These are phyloP conservation scores for Salmo trutta DNA, from an alignment of 2,797 vertebrate species.

Conservation along the genomic window DNA sequence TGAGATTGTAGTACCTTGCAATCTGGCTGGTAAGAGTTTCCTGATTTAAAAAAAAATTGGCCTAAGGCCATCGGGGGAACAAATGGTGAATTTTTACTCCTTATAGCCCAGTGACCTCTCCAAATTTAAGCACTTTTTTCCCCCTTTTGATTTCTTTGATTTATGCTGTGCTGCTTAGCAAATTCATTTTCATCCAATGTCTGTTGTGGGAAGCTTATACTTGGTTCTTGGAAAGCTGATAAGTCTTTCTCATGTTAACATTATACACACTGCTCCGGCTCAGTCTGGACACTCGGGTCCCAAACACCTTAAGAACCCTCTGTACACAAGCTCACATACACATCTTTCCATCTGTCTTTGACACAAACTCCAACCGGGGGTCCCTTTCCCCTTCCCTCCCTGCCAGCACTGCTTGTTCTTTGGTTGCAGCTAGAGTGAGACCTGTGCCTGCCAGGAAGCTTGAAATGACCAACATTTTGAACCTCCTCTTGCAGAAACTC, in stretches of 20 bases:
- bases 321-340: slow-evolving; percentile 68
- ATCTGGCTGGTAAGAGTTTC: neutral
- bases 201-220: slow-evolving; percentile 53
- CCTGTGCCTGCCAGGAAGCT: slow-evolving; percentile 50
- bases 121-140: neutral
- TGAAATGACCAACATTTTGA: slow-evolving; percentile 73
- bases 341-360: slow-evolving; percentile 66
- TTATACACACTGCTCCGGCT: slow-evolving; percentile 80
- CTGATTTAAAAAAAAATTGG: no score
- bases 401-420: slow-evolving; percentile 94
- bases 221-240: slow-evolving; percentile 49
- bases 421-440: slow-evolving; percentile 77
- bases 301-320: slow-evolving; percentile 76
- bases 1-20: neutral
- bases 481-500: slow-evolving; percentile 93
- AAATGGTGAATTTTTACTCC: neutral
- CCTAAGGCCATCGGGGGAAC: neutral
- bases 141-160: neutral
- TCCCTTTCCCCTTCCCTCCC: slow-evolving; percentile 76
- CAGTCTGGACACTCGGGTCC: slow-evolving; percentile 83
- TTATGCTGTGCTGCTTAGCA: slow-evolving; percentile 43
- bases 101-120: neutral
- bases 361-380: slow-evolving; percentile 73
- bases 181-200: neutral
- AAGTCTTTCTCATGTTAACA: slow-evolving; percentile 64